Base-by-base conservation (phyloP, 2,888 invertebrate genomes). In the Amiota communis region DNA sequence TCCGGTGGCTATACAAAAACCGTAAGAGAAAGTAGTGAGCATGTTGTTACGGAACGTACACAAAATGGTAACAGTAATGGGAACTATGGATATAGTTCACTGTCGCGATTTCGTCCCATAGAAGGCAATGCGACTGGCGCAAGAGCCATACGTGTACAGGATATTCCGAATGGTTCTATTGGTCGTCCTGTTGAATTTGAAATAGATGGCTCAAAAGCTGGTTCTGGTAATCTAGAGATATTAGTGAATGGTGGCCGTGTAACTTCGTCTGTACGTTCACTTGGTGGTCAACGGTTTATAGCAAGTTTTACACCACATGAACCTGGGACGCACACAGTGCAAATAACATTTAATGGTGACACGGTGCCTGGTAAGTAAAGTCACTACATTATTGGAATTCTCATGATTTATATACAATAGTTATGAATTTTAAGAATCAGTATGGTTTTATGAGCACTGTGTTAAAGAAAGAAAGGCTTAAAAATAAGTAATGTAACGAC, bases 131-230 rank as follows among this genome's bases (percentile, higher is more conserved):
- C 92, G 59, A 91, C 91, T 76, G 97, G 98, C 90, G 95, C 97
- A 75, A 92, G 92, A 87, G 94, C 95, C 81, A 96, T 98, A 86
- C 92, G 93, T 88, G 96, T 99, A 71, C 96, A 95, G 85, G 94
- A 93, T 75, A 95, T 97, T 81, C 95, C 96, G 2, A 95, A 95
- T 91, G 97, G 97, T 78, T 92, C 94, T 69, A 93, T 98, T 72
- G 97, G 98, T 79, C 94, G 95, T 88, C 96, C 97, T 71, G 97
- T 98, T 71, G 96, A 98, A 90, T 99, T 99, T 91, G 97, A 97
- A 91, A 98, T 99, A 90, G 98, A 99, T 90, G 98, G 98, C 73
- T 95, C 96, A 74, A 93, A 94, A 79, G 98, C 98, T n/a, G 98
- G 98, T 53, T 96, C 97, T 3, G 99, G 98, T 15, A 98, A 98